Evolutionary conservation across 2,113 vertebrate species (phyloP).

Genomic region (Callopanchax toddi): DNA sequence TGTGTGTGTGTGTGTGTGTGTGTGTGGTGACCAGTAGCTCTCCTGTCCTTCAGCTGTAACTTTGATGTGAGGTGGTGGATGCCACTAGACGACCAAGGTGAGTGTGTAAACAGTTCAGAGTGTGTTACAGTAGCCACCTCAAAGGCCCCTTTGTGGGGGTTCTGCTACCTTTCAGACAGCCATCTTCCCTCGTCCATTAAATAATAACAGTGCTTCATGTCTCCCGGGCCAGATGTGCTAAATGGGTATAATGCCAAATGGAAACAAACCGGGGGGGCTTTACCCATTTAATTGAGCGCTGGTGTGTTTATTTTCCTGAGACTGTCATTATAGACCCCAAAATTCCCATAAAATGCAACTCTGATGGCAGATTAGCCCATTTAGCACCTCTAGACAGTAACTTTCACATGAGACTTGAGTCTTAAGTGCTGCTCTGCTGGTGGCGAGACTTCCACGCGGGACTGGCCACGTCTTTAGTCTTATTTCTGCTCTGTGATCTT

Average conservation of each 20-base stretch:
- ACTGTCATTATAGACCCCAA: constrained; percentile 59
- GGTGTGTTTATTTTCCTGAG: constrained; percentile 68
- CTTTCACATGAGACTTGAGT: constrained; percentile 64
- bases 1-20: constrained; percentile 70
- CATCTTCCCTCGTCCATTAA: constrained; percentile 77
- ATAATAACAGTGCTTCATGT: constrained; percentile 62
- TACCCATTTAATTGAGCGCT: constrained; percentile 64
- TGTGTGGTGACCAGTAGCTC: constrained; percentile 77
- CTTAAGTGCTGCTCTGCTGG: constrained; percentile 71
- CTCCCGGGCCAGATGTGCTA: constrained; percentile 75
- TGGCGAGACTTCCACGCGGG: constrained; percentile 66
- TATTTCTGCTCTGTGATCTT: constrained; percentile 70
- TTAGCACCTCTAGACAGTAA: constrained; percentile 68
- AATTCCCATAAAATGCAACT: constrained; percentile 61
- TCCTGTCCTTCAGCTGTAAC: constrained; percentile 78
- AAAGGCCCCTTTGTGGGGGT: constrained; percentile 82
- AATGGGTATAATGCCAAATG: constrained; percentile 54
- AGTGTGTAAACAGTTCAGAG: constrained; percentile 80
- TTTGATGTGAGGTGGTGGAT: constrained; percentile 80
- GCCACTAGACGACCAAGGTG: constrained; percentile 59
- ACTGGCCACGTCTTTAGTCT: constrained; percentile 70
- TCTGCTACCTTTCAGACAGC: constrained; percentile 78
- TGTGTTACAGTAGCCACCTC: constrained; percentile 83
- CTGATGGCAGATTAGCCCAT: constrained; percentile 68
- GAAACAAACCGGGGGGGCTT: constrained; percentile 55